Base-by-base conservation (phyloP, 2,888 invertebrate genomes). In the Synergus japonicus region DNA sequence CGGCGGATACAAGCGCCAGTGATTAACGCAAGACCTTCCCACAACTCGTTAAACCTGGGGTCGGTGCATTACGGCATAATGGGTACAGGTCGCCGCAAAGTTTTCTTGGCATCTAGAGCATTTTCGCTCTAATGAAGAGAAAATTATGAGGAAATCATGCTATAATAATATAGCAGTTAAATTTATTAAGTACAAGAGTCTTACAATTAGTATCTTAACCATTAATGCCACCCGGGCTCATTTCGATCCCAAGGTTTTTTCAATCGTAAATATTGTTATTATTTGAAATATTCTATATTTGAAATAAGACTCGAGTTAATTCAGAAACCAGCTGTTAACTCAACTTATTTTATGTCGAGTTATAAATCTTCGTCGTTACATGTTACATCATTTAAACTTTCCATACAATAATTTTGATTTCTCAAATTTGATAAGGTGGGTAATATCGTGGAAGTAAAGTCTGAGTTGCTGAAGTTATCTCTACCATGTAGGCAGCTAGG, bases 401-500 rank as follows among this genome's bases (percentile, higher is more conserved):
- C 10, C 18, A 2, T 10, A 18, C 9, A 18, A n/a, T 58, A 18
- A 58, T 58, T 18, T 15, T 58, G 1, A 18, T 58, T 58, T 18
- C 58, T 58, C 0, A n/a, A 58, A 18, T 58, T 58, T 58, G n/a
- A 9, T 18, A 58, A 58, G 58, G 4, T 58, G 58, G 58, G 58
- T 9, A 58, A 58, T 58, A 29, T 63, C 29, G 22, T 1, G 12
- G 15, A 54, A 54, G 15, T 49, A 69, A 69, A 29, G n/a, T 15
- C 29, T 69, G 46, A 29, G 29, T 29, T 69, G 37, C 15, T 73
- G 1, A 82, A 83, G 79, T 83, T 83, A 83, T 84, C 83, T 83
- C 79, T 80, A 67, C 76, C 81, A 78, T 73, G 49, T 77, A 65
- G 77, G 67, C 41, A 73, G 80, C 76, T 76, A 73, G 78, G 78